These are phyloP conservation scores for Cottoperca gobio DNA, from an alignment of 2,797 vertebrate genomes.

Conservation along the genomic window DNA sequence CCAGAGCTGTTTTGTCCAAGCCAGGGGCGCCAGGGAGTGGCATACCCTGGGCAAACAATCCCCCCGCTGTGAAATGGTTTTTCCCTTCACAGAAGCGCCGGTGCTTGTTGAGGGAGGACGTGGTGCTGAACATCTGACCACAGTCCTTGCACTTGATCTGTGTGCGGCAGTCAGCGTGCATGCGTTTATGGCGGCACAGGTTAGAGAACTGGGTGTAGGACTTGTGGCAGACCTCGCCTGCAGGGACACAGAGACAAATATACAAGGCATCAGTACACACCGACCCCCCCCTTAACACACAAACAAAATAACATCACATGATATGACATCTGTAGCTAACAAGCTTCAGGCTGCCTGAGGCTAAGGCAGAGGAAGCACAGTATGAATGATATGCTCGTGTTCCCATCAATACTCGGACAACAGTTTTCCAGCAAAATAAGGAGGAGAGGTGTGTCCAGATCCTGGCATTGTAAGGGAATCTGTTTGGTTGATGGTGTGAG, in stretches of 20 bases:
- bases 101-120: conserved; percentile 99
- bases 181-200: conserved; percentile 99
- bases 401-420: conserved; percentile 67
- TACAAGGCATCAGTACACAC: conserved; percentile 51
- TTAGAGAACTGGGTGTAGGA: conserved; percentile 99
- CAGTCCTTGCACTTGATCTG: conserved; percentile 99
- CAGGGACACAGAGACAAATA: conserved; percentile 75
- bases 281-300: not conserved
- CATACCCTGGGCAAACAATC: conserved; percentile 98
- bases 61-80: conserved; percentile 98
- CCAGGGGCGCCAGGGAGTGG: conserved; percentile 93
- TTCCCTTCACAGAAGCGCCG: conserved; percentile 99
- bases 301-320: conserved; percentile 46
- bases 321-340: conserved; percentile 46
- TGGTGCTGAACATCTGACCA: conserved; percentile 99
- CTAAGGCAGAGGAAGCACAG: conserved; percentile 59
- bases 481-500: conserved; percentile 70
- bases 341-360: conserved; percentile 38
- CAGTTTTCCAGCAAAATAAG: conserved; percentile 60
- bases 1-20: conserved; percentile 96
- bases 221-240: conserved; percentile 99
- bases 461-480: conserved; percentile 79
- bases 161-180: conserved; percentile 99
- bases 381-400: conserved; percentile 55
- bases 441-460: conserved; percentile 76